Base-by-base conservation (phyloP, 2,888 invertebrate genomes). In the Pyrochroa serraticornis region DNA sequence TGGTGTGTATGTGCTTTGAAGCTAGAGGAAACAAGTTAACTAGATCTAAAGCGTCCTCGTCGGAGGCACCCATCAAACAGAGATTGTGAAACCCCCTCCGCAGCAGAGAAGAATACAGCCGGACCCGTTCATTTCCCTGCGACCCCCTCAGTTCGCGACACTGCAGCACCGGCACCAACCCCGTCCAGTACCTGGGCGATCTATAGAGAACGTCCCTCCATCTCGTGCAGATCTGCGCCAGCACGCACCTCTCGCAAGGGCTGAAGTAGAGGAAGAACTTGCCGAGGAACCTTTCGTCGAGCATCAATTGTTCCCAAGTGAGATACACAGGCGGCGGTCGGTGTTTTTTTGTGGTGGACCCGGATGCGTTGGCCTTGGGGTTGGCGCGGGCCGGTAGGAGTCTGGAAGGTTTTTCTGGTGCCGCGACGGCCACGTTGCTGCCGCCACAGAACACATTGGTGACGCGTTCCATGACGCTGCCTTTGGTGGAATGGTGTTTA, bases 121-220 rank as follows among this genome's bases (percentile, higher is more conserved):
- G 76, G 81, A 82, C 82, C 71, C 81, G 75, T 69, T 85, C 84
- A 64, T 82, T 80, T 62, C 79, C 78, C 39, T 85, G 79, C 74
- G 87, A 82, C 37, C 83, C 82, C 45, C 92, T 84, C 62, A 92
- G 80, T 71, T 95, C 93, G 45, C 93, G 87, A 79, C 94, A 95
- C 71, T 93, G 90, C 42, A 96, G 82, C 50, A 92, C 90, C 0
- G 95, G 94, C 67, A 92, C 83, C 49, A 95, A 83, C 1, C 93
- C 93, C 32, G 85, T 84, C 96, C 96, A 97, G 82, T 90, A 93
- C 48, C 89, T 63, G 1, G 71, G 71, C 9, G 67, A 70, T 53
- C 93, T 86, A 80, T 97, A 97, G 51, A 96, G 81, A 52, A 93
- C 84, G 76, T 95, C 93, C 61, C 93, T 86, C 96, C 96, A 97